A percentile compares a stretch with the other conserved stretches of the same genome.
Evolutionary conservation across 2,888 invertebrate species (phyloP).

Genomic region (Smittia aterrima): DNA sequence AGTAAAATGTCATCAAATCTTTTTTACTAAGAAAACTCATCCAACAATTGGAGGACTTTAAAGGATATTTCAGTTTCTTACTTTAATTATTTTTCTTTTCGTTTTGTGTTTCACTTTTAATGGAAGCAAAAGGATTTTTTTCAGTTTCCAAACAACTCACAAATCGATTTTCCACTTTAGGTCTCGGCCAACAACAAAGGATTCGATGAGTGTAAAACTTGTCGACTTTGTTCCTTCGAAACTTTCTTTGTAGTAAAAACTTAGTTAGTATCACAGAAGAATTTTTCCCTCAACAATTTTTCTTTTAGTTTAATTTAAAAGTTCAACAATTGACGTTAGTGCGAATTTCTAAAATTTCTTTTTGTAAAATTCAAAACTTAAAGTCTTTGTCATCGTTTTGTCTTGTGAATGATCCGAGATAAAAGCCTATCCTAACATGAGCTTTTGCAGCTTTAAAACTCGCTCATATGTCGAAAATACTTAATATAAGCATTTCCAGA

Average conservation of each 20-base stretch:
- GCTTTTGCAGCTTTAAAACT: no score
- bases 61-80: background rate
- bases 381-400: no score
- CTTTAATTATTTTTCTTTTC: background rate
- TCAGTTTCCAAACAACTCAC: conserved; percentile 13
- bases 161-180: background rate
- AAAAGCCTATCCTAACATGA: no score
- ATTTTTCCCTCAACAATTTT: conserved; percentile 15
- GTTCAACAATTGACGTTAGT: background rate
- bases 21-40: background rate
- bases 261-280: conserved; percentile 23
- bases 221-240: background rate
- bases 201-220: no score
- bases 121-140: conserved; percentile 24
- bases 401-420: no score
- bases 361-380: background rate
- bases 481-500: background rate
- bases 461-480: background rate
- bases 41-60: background rate
- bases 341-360: background rate
- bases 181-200: no score
- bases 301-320: background rate
- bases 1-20: conserved; percentile 28
- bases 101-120: background rate
- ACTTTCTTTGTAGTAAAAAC: conserved; percentile 4